Evolutionary conservation across 2,888 invertebrate species (phyloP), one percentile per base, ranked within the genome.

Genomic region (Platycheirus albimanus): DNA sequence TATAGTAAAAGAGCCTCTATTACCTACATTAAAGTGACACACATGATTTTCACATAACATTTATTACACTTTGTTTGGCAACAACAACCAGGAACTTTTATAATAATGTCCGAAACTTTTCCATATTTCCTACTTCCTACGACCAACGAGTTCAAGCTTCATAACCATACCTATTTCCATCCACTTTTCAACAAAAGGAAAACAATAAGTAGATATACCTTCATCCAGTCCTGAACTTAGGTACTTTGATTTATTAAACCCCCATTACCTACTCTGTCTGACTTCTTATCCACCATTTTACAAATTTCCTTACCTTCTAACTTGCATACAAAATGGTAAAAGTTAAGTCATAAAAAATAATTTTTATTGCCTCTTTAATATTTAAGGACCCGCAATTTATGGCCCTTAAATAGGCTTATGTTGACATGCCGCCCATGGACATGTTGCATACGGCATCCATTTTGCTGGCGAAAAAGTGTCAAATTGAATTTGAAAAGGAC

Each of bases 291-390:
- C 24, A 47, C 33, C 66, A 47, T 72, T 81, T 71, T 72, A 77
- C 77, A 72, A 81, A 81, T 81, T 77, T 54, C 30, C 45, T 15
- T 51, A 51, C 66, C 36, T 41, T 30, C 17, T 10, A 17, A 51
- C 47, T 13, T 38, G 30, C 56, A 36, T 33, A 47, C 43, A 10
- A 43, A 81, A 81, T 81, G 77, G 77, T 71, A 49, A 61, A 81
- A 81, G 61, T 81, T 81, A 70, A 15, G 45, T 38, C 71, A 67
- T 81, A 81, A 81, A 80, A 77, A 67, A 33, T 36, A 54, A 41
- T 61, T 67, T 77, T 67, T 81, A 81, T 71, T 52, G 61, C 71
- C 33, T 33, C 56, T 47, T 47, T 47, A 54, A 51, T 49, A 71
- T 24, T 15, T 49, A 17, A 63, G 47, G 61, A 20, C 49, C 52